These are phyloP conservation scores for Theodoxus fluviatilis DNA, from an alignment of 2,888 invertebrate genomes.

Conservation along the genomic window DNA sequence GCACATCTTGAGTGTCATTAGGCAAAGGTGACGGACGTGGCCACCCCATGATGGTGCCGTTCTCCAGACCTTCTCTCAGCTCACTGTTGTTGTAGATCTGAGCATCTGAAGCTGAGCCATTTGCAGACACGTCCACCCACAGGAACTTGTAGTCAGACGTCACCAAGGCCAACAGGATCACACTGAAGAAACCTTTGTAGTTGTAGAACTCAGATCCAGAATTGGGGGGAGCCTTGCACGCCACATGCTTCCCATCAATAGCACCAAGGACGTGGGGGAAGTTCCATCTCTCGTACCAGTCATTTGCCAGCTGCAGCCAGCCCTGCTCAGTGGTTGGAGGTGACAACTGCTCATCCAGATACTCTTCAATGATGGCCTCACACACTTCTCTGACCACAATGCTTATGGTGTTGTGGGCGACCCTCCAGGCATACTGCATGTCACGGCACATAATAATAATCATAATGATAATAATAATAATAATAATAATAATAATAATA, in stretches of 20 bases:
- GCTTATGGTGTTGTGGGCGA: constrained; percentile 36
- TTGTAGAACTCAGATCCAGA: constrained; percentile 30
- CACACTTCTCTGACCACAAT: constrained; percentile 36
- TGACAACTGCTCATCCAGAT: constrained; percentile 29
- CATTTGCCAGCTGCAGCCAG: constrained; percentile 28
- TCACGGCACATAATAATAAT: too few relatives aligned
- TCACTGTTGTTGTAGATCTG: constrained; percentile 32
- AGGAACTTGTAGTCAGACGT: constrained; percentile 37
- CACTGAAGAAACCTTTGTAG: constrained; percentile 31
- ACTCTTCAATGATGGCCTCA: constrained; percentile 33
- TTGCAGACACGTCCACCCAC: constrained; percentile 34
- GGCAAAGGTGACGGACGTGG: constrained; percentile 34
- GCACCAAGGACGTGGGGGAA: constrained; percentile 27
- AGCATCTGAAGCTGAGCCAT: constrained; percentile 29
- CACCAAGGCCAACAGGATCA: constrained; percentile 29
- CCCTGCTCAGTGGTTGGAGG: constrained; percentile 29
- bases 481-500: too few relatives aligned
- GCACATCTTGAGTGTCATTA: constrained; percentile 31
- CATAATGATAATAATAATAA: too few relatives aligned
- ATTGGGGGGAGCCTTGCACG: constrained; percentile 24
- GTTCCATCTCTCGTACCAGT: constrained; percentile 24
- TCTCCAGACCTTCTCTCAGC: constrained; percentile 29
- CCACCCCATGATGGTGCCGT: constrained; percentile 30
- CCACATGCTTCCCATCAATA: constrained; percentile 31
- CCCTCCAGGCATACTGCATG: constrained; percentile 36